These are phyloP conservation scores for Periplaneta americana DNA, from an alignment of 1,140 invertebrate genomes.

Conservation along the genomic window DNA sequence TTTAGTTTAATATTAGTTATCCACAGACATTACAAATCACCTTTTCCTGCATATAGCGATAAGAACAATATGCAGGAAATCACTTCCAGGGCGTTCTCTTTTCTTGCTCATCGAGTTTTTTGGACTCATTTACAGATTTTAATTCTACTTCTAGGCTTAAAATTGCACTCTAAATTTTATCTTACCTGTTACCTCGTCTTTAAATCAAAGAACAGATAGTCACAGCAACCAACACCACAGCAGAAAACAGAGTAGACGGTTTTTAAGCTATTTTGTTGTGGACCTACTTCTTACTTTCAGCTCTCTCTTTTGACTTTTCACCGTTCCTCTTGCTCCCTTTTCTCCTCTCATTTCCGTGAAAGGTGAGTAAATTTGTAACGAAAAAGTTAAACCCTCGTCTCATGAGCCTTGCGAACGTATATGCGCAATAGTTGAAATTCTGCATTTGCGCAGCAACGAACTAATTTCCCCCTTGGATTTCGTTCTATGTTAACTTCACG, in stretches of 20 bases:
- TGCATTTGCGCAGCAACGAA: neutral
- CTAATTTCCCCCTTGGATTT: neutral
- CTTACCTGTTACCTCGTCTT: constrained; percentile 8
- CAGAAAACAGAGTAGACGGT: constrained; percentile 25
- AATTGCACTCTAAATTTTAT: neutral
- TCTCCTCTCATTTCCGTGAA: constrained; percentile 32
- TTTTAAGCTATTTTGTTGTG: constrained; percentile 51
- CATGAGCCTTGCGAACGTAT: neutral
- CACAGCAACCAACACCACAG: constrained; percentile 10
- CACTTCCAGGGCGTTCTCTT: constrained; percentile 6
- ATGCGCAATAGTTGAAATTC: neutral
- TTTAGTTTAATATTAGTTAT: neutral
- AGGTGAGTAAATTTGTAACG: constrained; percentile 23
- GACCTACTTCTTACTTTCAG: constrained; percentile 40
- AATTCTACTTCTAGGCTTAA: neutral
- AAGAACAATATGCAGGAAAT: constrained; percentile 2
- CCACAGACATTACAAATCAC: neutral
- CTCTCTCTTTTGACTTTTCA: constrained; percentile 30
- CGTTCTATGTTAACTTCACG: neutral
- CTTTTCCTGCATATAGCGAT: neutral
- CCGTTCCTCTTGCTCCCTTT: constrained; percentile 31
- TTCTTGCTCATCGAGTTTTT: constrained; percentile 1
- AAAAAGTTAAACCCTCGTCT: constrained; percentile 5
- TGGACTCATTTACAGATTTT: neutral
- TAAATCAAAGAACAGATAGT: constrained; percentile 10